A percentile compares a stretch with the other conserved stretches of the same genome.
These are phyloP conservation scores for Corythaeola cristata DNA, from an alignment of 2,113 vertebrate species.

Conservation along the genomic window DNA sequence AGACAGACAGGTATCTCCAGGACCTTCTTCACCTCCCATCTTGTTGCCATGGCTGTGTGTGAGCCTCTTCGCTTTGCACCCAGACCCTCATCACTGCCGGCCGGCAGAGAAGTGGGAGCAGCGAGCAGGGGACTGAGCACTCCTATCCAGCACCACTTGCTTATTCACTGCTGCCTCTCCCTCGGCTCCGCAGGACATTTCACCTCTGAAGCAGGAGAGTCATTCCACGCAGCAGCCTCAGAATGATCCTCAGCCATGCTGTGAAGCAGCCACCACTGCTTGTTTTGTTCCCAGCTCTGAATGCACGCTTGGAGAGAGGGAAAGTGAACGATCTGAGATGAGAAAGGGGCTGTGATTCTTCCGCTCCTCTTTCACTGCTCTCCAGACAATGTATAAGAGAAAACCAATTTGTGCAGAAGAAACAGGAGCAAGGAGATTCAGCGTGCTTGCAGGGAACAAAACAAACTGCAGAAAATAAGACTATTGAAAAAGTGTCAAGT, in stretches of 20 bases:
- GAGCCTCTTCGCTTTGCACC: not conserved
- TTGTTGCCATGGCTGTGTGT: not conserved
- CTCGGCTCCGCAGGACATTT: not conserved
- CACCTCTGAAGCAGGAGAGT: not conserved
- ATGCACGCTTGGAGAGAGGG: not conserved
- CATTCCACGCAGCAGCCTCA: not conserved
- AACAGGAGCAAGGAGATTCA: not conserved
- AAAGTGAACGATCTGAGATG: not conserved
- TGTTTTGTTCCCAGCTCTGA: not conserved
- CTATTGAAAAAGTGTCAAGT: not conserved
- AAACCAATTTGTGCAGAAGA: constrained; percentile 2
- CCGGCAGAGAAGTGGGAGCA: not conserved
- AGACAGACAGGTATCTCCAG: not conserved
- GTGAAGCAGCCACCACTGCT: not conserved
- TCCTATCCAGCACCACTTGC: not conserved
- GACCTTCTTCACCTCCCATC: not conserved
- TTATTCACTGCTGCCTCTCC: not conserved
- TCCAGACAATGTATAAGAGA: not conserved
- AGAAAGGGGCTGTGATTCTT: not conserved
- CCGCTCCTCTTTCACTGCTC: not conserved
- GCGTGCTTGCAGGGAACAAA: not conserved
- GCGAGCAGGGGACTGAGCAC: not conserved
- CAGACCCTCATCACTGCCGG: fast-evolving
- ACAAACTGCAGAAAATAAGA: not conserved
- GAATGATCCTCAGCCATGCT: not conserved